phyloP scores from a whole-genome alignment of 2,888 invertebrate species.

The Apocheima hispidaria region DNA sequence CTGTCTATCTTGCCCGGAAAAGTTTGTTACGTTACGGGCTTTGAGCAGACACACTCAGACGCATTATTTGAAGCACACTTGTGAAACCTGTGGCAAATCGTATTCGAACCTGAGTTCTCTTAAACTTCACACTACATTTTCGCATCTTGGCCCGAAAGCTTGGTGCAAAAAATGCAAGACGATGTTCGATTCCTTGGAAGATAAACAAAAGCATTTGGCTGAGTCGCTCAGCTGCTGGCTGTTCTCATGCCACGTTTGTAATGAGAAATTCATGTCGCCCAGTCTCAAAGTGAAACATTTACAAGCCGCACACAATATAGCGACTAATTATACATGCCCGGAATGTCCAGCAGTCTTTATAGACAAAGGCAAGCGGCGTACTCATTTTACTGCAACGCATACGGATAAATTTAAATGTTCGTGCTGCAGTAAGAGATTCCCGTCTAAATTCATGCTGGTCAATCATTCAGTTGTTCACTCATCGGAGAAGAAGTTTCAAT shows the following conservation, averaged over 20 bases:
- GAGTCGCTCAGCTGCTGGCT: slow-evolving; percentile 28
- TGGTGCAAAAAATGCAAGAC: slow-evolving; percentile 40
- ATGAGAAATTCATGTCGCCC: slow-evolving; percentile 32
- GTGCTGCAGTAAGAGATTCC: slow-evolving; percentile 38
- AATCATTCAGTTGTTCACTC: slow-evolving; percentile 39
- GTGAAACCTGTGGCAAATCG: slow-evolving; percentile 43
- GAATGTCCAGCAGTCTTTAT: slow-evolving; percentile 53
- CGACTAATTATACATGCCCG: slow-evolving; percentile 47
- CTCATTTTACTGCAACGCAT: slow-evolving; percentile 49
- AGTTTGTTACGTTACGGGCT: slow-evolving; percentile 37
- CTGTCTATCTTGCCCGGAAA: slow-evolving; percentile 35
- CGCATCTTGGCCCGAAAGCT: slow-evolving; percentile 31
- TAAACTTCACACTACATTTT: slow-evolving; percentile 31
- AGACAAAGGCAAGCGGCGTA: slow-evolving; percentile 41
- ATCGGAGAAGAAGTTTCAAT: slow-evolving; percentile 36
- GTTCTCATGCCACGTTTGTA: slow-evolving; percentile 29
- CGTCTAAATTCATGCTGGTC: slow-evolving; percentile 27
- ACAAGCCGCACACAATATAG: slow-evolving; percentile 45
- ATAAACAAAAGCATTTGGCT: slow-evolving; percentile 29
- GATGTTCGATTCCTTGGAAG: slow-evolving; percentile 20
- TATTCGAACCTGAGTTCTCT: slow-evolving; percentile 35
- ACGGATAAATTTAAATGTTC: slow-evolving; percentile 40
- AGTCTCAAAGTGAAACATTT: slow-evolving; percentile 21
- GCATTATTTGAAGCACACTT: slow-evolving; percentile 41
- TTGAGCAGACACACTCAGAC: slow-evolving; percentile 41